phyloP scores from a whole-genome alignment of 2,113 vertebrate genomes.

The Galemys pyrenaicus region DNA sequence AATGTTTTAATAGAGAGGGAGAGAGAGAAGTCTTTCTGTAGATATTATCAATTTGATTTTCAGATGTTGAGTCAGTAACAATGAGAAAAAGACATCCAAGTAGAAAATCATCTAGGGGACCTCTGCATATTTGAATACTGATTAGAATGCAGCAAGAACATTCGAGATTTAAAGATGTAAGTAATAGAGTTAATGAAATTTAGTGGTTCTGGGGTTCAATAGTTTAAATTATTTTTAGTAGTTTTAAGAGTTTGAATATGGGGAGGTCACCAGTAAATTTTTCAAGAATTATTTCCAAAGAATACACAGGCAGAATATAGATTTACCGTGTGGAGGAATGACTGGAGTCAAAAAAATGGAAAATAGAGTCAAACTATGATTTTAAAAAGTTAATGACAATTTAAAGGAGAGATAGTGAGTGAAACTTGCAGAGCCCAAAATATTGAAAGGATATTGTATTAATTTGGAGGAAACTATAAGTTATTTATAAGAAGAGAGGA shows the following conservation, averaged over 20 bases:
- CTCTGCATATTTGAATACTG: neutral
- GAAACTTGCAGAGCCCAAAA: neutral
- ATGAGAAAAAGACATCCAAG: neutral
- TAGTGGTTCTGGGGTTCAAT: neutral
- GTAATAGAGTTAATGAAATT: neutral
- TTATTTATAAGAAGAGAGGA: neutral
- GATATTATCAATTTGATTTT: neutral
- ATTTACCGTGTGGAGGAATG: neutral
- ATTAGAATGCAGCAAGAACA: neutral
- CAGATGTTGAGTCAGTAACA: neutral
- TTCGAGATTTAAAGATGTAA: neutral
- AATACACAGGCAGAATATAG: neutral
- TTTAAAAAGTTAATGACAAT: neutral
- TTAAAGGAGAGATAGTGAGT: neutral
- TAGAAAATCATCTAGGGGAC: neutral
- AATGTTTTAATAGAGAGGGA: neutral
- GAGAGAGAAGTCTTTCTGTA: neutral
- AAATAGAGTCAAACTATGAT: neutral
- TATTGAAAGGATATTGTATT: neutral
- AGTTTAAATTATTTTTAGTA: neutral
- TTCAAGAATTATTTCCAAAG: neutral
- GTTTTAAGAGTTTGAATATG: neutral
- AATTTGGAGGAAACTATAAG: neutral
- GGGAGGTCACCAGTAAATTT: neutral
- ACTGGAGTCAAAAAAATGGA: neutral